A percentile compares a stretch with the other conserved stretches of the same genome.
Evolutionary conservation across 2,113 vertebrate species (phyloP).

Genomic region (Mionectes macconnelli): DNA sequence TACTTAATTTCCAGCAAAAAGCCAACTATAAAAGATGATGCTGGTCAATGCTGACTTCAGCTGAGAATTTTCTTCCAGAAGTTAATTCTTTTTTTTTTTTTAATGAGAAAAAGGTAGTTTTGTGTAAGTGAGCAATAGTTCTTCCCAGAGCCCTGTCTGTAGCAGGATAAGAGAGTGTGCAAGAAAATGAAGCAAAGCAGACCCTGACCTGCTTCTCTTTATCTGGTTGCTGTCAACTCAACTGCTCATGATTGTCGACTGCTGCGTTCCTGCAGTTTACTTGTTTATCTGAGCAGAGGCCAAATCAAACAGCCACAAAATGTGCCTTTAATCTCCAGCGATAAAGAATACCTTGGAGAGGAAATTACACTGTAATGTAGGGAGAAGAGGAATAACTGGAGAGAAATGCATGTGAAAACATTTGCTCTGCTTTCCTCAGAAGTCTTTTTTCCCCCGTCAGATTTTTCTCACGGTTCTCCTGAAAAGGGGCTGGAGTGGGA

Average conservation of each 20-base stretch:
- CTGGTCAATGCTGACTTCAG: not conserved
- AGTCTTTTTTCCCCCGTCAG: not conserved
- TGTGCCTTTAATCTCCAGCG: slow-evolving; percentile 63
- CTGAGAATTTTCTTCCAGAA: not conserved
- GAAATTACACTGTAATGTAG: slow-evolving; percentile 39
- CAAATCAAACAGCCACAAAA: slow-evolving; percentile 59
- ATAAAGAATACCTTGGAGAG: slow-evolving; percentile 70
- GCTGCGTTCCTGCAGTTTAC: slow-evolving; percentile 58
- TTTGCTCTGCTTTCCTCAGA: not conserved
- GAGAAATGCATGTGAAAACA: not conserved
- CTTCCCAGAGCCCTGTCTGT: not conserved
- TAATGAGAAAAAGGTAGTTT: not conserved
- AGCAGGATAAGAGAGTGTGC: not conserved
- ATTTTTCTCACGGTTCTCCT: not conserved
- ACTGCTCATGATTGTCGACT: slow-evolving; percentile 37
- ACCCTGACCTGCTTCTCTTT: slow-evolving; percentile 61
- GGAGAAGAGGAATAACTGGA: slow-evolving; percentile 1
- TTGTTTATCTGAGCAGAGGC: slow-evolving; percentile 63
- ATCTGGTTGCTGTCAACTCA: slow-evolving; percentile 51
- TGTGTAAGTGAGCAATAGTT: not conserved
- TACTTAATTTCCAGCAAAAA: not conserved
- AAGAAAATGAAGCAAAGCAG: slow-evolving; percentile 66
- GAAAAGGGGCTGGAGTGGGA: not conserved
- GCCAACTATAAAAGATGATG: not conserved
- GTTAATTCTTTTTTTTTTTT: not conserved